A percentile compares a stretch with the other conserved stretches of the same genome.
phyloP scores from a whole-genome alignment of 2,113 vertebrate species.

The Cervus canadensis region DNA sequence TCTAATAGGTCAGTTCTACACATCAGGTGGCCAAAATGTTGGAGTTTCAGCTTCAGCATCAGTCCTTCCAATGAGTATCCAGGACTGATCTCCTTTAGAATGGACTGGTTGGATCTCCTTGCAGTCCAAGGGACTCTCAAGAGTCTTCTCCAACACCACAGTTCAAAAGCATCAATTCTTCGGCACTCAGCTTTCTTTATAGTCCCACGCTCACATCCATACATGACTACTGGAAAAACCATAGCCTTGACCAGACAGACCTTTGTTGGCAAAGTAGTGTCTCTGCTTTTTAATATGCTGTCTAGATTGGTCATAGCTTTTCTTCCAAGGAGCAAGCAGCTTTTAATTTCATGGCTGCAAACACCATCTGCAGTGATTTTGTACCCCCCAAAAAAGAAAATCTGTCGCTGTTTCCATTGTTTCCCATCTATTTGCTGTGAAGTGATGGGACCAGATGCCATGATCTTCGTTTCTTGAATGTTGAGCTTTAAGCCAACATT shows the following conservation, averaged over 20 bases:
- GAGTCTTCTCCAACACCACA: not conserved
- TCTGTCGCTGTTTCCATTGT: not conserved
- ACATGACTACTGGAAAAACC: not conserved
- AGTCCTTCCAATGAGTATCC: not conserved
- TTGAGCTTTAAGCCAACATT: not conserved
- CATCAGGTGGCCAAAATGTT: not conserved
- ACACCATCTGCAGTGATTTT: not conserved
- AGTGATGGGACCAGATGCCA: not conserved
- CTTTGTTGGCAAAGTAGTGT: not conserved
- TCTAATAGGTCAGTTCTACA: rapidly evolving
- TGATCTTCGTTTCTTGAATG: not conserved
- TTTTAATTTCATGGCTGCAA: not conserved
- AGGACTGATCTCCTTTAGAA: not conserved
- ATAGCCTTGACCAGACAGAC: rapidly evolving
- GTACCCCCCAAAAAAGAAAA: rapidly evolving
- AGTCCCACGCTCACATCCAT: not conserved
- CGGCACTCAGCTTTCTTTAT: rapidly evolving
- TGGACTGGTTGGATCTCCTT: not conserved
- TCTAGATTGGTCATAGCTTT: not conserved
- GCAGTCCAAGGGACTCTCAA: not conserved
- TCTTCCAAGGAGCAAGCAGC: not conserved
- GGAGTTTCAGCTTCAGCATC: not conserved
- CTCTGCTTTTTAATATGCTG: not conserved
- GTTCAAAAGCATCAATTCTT: not conserved
- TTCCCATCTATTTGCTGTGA: not conserved